These are phyloP conservation scores for Larimichthys polyactis DNA, from an alignment of 2,113 vertebrate species.

Conservation along the genomic window DNA sequence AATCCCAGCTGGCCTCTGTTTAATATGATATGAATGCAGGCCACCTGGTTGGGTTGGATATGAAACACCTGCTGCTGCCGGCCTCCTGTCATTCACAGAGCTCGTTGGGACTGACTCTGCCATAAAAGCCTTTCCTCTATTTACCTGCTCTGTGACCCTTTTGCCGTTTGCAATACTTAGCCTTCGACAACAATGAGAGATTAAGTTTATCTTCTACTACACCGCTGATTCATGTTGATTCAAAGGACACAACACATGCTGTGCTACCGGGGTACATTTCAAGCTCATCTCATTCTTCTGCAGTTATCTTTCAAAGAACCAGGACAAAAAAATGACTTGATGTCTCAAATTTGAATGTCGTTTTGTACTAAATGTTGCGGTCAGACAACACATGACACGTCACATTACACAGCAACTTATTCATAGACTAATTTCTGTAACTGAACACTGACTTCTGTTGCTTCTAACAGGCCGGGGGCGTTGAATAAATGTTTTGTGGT, in stretches of 20 bases:
- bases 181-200: neutral
- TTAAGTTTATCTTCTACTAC: neutral
- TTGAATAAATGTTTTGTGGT: constrained; percentile 26
- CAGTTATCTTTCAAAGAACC: neutral
- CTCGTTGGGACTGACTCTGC: neutral
- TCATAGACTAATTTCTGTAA: constrained; percentile 23
- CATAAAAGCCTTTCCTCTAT: neutral
- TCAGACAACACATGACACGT: neutral
- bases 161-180: neutral
- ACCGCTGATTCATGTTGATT: neutral
- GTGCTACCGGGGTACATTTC: neutral
- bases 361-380: neutral
- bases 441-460: neutral
- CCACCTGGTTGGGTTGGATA: constrained; percentile 22
- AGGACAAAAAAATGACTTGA: neutral
- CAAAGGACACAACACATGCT: neutral
- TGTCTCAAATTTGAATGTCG: neutral
- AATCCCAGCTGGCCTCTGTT: neutral
- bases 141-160: neutral
- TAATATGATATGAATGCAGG: constrained; percentile 1
- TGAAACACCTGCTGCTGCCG: constrained; percentile 30
- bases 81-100: neutral
- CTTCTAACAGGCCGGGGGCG: neutral
- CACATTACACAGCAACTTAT: neutral
- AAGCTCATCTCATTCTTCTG: neutral